phyloP scores from a whole-genome alignment of 2,113 vertebrate genomes.

The Odocoileus hemionus region DNA sequence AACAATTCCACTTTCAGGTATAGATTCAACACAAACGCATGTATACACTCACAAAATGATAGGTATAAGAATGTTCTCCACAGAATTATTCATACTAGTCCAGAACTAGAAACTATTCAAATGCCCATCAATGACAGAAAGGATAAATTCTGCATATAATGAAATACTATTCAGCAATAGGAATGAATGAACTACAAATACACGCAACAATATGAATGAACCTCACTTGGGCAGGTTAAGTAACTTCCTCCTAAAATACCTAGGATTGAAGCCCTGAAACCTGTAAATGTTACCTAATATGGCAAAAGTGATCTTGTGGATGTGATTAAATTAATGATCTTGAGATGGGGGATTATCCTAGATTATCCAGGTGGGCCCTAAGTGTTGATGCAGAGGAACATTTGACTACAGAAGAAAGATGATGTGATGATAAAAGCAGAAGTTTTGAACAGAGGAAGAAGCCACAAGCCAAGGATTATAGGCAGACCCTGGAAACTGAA shows the following conservation, averaged over 20 bases:
- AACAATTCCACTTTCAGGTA: not conserved
- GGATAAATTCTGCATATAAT: constrained; percentile 16
- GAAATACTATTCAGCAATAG: not conserved
- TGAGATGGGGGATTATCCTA: not conserved
- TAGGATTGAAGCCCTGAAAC: not conserved
- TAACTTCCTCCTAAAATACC: not conserved
- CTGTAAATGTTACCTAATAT: not conserved
- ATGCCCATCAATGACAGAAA: not conserved
- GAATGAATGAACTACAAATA: constrained; percentile 8
- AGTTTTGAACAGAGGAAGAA: not conserved
- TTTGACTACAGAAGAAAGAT: not conserved
- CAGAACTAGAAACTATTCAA: not conserved
- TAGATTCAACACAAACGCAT: not conserved
- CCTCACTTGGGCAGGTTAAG: not conserved
- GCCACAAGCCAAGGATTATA: not conserved
- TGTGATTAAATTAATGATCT: not conserved
- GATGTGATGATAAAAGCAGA: not conserved
- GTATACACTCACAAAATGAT: not conserved
- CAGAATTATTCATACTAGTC: not conserved
- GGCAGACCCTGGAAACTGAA: not conserved
- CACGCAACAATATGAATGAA: not conserved
- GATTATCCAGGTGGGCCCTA: not conserved
- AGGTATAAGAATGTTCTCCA: not conserved
- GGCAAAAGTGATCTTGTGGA: not conserved
- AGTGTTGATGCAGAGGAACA: not conserved